phyloP scores from a whole-genome alignment of 2,888 invertebrate genomes.

The Blastobasis adustella region DNA sequence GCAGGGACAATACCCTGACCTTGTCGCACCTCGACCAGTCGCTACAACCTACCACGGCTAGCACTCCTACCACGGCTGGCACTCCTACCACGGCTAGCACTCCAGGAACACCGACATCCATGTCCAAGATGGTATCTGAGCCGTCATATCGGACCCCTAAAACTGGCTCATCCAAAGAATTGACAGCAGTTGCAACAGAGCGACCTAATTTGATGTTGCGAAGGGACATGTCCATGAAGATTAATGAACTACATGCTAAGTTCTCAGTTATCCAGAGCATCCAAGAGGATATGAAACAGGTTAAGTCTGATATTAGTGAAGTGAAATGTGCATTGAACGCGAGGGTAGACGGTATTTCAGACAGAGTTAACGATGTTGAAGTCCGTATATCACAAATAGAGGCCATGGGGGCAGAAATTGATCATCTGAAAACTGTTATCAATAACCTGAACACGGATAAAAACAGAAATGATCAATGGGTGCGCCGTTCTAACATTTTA shows the following conservation, averaged over 20 bases:
- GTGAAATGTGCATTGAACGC: background rate
- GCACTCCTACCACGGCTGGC: too few species aligned
- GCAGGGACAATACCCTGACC: too few species aligned
- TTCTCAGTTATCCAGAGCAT: background rate
- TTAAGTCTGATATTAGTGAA: background rate
- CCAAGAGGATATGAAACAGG: background rate
- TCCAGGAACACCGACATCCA: too few species aligned
- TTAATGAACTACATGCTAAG: background rate
- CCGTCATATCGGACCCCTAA: too few species aligned
- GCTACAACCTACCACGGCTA: too few species aligned
- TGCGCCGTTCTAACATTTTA: slow-evolving; percentile 7
- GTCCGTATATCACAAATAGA: background rate
- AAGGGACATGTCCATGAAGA: too few species aligned
- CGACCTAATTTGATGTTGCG: too few species aligned
- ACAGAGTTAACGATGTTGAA: background rate
- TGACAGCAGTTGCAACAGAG: too few species aligned
- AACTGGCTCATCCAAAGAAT: too few species aligned
- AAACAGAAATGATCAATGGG: slow-evolving; percentile 3
- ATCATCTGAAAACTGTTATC: background rate
- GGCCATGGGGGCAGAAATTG: background rate
- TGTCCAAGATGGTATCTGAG: too few species aligned
- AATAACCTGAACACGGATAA: background rate
- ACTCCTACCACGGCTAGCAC: too few species aligned
- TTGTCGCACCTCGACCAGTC: too few species aligned
- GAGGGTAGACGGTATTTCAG: background rate